phyloP scores from a whole-genome alignment of 2,888 invertebrate species.

The Euproctis similis region DNA sequence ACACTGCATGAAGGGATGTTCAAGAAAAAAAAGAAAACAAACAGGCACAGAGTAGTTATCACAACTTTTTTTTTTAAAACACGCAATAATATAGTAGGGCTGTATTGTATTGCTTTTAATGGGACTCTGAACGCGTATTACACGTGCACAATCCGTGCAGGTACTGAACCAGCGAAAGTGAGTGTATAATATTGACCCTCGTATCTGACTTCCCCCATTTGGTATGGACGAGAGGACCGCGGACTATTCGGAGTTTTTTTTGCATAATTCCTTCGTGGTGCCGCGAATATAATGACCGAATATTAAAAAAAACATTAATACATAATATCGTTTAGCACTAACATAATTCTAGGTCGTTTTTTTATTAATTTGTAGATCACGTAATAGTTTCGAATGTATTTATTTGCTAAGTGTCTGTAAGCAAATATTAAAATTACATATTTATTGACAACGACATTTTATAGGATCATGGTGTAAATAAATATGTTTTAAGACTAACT shows the following conservation, averaged over 20 bases:
- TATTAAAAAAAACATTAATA: too few species aligned
- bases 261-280: conserved; percentile 15
- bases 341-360: not conserved
- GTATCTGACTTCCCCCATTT: conserved; percentile 32
- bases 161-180: conserved; percentile 63
- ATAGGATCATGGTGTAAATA: too few species aligned
- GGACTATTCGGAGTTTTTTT: conserved; percentile 21
- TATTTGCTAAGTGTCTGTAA: too few species aligned
- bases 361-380: not conserved
- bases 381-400: not conserved
- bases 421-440: too few species aligned
- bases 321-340: too few species aligned
- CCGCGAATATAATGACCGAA: too few species aligned
- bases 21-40: too few species aligned
- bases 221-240: conserved; percentile 19
- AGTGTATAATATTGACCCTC: conserved; percentile 34
- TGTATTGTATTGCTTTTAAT: too few species aligned
- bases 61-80: not conserved
- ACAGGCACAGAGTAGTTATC: too few species aligned
- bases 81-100: conserved; percentile 1
- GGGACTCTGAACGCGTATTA: conserved; percentile 32
- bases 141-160: conserved; percentile 37
- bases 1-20: too few species aligned
- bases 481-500: too few species aligned
- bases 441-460: too few species aligned